These are phyloP conservation scores for Numenius phaeopus DNA, from an alignment of 2,797 vertebrate species.

Conservation along the genomic window DNA sequence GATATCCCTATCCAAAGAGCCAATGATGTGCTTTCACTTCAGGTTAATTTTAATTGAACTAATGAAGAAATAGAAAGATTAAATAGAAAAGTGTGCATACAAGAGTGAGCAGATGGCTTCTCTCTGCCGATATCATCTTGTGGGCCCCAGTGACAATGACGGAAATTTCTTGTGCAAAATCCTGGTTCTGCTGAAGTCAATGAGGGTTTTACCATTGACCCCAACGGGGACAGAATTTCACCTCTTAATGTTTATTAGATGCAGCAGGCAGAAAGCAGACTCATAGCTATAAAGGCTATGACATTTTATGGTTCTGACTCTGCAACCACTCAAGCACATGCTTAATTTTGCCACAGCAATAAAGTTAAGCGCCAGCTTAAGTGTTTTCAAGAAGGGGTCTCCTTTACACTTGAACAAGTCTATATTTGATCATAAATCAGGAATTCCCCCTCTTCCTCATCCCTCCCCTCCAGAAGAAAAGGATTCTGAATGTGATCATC, in stretches of 20 bases:
- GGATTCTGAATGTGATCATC: not conserved
- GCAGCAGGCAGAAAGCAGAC: slow-evolving; percentile 70
- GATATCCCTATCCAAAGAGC: not conserved
- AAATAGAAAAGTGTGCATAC: not conserved
- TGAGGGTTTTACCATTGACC: slow-evolving; percentile 6
- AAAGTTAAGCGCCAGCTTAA: slow-evolving; percentile 64
- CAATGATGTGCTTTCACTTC: not conserved
- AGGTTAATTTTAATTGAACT: not conserved
- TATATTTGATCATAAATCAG: slow-evolving; percentile 57
- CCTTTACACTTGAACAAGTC: slow-evolving; percentile 43
- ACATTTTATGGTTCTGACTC: slow-evolving; percentile 66
- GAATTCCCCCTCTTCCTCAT: not conserved
- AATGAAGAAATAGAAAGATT: not conserved
- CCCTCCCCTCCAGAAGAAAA: not conserved
- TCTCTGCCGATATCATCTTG: not conserved
- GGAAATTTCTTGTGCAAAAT: not conserved
- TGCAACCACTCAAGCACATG: slow-evolving; percentile 67
- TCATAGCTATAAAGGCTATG: slow-evolving; percentile 58
- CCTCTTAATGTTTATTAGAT: slow-evolving; percentile 67
- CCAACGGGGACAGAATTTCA: slow-evolving; percentile 25
- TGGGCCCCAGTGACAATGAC: not conserved
- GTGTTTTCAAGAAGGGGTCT: slow-evolving; percentile 51
- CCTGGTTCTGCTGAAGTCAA: not conserved
- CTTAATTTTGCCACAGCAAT: slow-evolving; percentile 71
- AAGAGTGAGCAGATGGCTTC: not conserved